A percentile compares a stretch with the other conserved stretches of the same genome.
phyloP scores from a whole-genome alignment of 2,113 vertebrate genomes.

The Stegostoma tigrinum region DNA sequence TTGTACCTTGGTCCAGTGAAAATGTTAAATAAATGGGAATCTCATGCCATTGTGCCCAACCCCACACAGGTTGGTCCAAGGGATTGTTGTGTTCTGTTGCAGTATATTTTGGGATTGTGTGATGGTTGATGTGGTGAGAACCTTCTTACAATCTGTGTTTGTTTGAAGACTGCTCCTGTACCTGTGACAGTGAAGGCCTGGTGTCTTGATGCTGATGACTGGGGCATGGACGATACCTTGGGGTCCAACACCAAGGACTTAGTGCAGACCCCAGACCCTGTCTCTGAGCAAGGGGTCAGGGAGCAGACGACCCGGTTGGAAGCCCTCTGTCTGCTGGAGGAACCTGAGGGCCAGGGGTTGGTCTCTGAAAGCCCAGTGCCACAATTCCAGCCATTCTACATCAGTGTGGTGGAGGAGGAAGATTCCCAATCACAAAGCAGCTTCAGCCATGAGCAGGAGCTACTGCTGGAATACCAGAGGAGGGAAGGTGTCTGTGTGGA shows the following conservation, averaged over 20 bases:
- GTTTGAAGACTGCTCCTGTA: slow-evolving; percentile 40
- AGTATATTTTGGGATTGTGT: background rate
- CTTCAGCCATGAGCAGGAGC: slow-evolving; percentile 54
- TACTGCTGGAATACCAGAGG: slow-evolving; percentile 65
- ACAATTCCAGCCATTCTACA: slow-evolving; percentile 62
- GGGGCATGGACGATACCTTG: slow-evolving; percentile 51
- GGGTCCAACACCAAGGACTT: background rate
- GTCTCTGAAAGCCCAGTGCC: background rate
- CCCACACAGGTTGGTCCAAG: background rate
- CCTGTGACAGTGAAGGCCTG: slow-evolving; percentile 53
- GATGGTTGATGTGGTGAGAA: background rate
- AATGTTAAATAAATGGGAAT: too few species aligned
- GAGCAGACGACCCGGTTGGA: slow-evolving; percentile 47
- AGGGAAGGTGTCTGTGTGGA: slow-evolving; percentile 56
- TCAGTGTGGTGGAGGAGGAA: slow-evolving; percentile 64
- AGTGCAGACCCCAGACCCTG: background rate
- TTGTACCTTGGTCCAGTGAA: too few species aligned
- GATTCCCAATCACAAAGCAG: slow-evolving; percentile 50
- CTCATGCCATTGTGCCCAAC: too few species aligned
- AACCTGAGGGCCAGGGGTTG: background rate
- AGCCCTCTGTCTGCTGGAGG: slow-evolving; percentile 50
- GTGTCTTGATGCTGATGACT: slow-evolving; percentile 71
- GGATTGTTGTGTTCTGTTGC: background rate
- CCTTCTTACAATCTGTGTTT: background rate
- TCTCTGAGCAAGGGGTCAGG: slow-evolving; percentile 46